Evolutionary conservation across 23 tunicate genomes (phyloP).

Genomic region (Botrylloides violaceus): DNA sequence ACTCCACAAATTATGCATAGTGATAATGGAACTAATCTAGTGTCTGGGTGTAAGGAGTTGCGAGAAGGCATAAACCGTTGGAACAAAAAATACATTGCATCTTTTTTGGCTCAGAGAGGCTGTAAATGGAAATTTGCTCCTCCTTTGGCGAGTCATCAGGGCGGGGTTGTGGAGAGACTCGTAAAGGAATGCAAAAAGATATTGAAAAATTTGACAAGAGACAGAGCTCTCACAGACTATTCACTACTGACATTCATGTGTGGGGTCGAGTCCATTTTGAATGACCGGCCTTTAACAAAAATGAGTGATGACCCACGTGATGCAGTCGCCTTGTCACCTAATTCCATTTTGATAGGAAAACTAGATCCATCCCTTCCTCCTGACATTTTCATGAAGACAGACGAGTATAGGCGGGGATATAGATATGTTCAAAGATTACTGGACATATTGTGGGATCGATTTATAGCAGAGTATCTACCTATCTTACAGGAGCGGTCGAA

Average conservation of each 20-base stretch:
- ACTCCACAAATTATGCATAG: neutral
- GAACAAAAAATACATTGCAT: neutral
- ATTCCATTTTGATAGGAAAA: neutral
- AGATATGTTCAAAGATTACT: neutral
- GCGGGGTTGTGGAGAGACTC: neutral
- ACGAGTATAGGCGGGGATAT: neutral
- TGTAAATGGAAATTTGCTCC: neutral
- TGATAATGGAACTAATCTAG: too few species aligned
- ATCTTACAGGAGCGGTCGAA: neutral
- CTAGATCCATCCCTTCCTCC: neutral
- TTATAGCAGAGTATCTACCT: neutral
- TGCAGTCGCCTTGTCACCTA: neutral
- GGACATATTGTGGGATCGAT: neutral
- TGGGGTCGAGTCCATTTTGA: neutral
- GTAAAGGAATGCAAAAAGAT: neutral
- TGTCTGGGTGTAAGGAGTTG: neutral
- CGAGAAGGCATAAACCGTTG: neutral
- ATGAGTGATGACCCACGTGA: neutral
- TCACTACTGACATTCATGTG: neutral
- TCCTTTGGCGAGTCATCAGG: neutral
- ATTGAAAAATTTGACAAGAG: neutral
- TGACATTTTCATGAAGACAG: neutral
- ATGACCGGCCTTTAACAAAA: neutral
- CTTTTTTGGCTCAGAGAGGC: neutral
- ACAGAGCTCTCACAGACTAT: neutral